Evolutionary conservation across 2,113 vertebrate genomes (phyloP), one percentile per base, ranked within the genome.

Genomic region (Antechinus flavipes): DNA sequence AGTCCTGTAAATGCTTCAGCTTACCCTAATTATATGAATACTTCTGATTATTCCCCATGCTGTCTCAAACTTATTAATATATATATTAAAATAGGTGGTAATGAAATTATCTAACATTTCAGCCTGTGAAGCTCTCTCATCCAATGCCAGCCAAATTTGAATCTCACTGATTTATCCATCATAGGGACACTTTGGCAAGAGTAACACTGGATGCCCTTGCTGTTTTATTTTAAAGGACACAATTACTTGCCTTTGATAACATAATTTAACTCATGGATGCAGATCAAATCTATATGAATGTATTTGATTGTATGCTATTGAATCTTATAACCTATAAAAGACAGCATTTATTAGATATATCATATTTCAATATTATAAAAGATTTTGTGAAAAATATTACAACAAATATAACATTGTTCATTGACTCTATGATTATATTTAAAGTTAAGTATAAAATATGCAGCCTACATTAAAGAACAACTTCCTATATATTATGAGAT

Each of bases 21-120:
- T 68, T 16, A 68, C 1, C 30, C 30, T 35, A 4, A 68, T 16
- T 35, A 3, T 3, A 35, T 35, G 11, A 35, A 35, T 68, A 12
- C 12, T 30, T 11, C 26, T 30, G 56, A 61, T 61, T 61, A 61
- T 61, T 2, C 10, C 9, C 26, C 35, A 68, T 35, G 14, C 2
- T 11, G 35, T 68, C 58, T 68, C 30, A 93, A 92, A 95, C 42
- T 42, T 42, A 42, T 42, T 42, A 42, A 42, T 42, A 42, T 42
- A 42, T 42, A 42, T 42, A 42, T 42, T 42, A 42, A 42, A 42
- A 42, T 42, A 42, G 42, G 0, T 94, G 91, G 92, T 89, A 94
- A 91, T 54, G 93, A 94, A 96, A 23, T 0, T 7, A 93, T 90
- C 92, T 90, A 35, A 95, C 50, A 94, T 55, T 90, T 91, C 16